Evolutionary conservation across 2,797 vertebrate genomes (phyloP).

Genomic region (Ficedula albicollis): DNA sequence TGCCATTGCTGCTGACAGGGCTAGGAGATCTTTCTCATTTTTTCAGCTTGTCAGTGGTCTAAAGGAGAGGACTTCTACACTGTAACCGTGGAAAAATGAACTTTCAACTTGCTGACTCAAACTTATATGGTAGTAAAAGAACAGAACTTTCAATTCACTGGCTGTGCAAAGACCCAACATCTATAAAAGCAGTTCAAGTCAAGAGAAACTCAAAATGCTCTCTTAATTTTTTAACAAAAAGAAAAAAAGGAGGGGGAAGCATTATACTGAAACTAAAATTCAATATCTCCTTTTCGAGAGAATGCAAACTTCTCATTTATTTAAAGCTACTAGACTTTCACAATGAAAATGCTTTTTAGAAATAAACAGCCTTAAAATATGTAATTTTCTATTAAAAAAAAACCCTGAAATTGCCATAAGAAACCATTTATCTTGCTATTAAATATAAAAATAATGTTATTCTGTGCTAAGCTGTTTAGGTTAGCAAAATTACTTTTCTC

Average conservation of each 20-base stretch:
- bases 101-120: neutral
- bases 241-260: fast-evolving
- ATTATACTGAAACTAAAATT: neutral
- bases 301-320: neutral
- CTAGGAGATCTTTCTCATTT: neutral
- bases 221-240: neutral
- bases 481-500: neutral
- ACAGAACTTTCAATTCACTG: neutral
- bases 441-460: neutral
- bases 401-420: neutral
- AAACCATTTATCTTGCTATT: neutral
- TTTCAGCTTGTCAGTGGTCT: neutral
- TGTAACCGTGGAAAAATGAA: neutral
- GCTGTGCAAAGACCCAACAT: neutral
- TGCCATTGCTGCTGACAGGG: neutral
- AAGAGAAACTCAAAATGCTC: neutral
- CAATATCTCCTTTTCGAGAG: neutral
- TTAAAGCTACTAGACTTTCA: neutral
- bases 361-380: neutral
- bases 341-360: neutral
- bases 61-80: neutral
- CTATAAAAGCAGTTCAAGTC: neutral
- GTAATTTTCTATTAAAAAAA: neutral
- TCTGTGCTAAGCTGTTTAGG: neutral
- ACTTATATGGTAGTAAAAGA: neutral